Evolutionary conservation across 2,888 invertebrate genomes (phyloP).

Genomic region (Cosmorhoe ocellata): DNA sequence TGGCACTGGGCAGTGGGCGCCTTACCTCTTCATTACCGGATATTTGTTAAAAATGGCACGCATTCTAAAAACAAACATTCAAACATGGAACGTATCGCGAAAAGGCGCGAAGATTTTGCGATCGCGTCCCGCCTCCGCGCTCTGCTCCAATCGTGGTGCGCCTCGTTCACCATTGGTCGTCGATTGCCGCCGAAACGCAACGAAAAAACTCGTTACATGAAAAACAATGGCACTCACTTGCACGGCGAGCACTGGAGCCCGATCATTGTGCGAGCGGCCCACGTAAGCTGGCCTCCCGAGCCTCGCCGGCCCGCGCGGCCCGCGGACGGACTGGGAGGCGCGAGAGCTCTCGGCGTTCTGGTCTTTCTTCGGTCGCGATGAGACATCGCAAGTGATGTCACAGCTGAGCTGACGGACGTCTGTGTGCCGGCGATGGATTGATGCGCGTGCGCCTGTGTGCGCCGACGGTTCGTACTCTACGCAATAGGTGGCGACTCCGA

Average conservation of each 20-base stretch:
- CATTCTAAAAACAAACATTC: slow-evolving; percentile 55
- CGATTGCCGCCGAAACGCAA: slow-evolving; percentile 48
- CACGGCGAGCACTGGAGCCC: slow-evolving; percentile 50
- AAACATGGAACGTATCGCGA: slow-evolving; percentile 42
- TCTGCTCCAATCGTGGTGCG: slow-evolving; percentile 54
- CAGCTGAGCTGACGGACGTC: slow-evolving; percentile 36
- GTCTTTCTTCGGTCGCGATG: slow-evolving; percentile 23
- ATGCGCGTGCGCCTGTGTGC: slow-evolving; percentile 46
- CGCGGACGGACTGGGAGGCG: slow-evolving; percentile 12
- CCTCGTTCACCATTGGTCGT: slow-evolving; percentile 58
- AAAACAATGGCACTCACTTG: slow-evolving; percentile 76
- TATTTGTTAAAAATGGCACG: slow-evolving; percentile 51
- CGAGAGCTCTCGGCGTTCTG: slow-evolving; percentile 21
- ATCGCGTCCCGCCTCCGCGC: slow-evolving; percentile 52
- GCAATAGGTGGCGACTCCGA: slow-evolving; percentile 43
- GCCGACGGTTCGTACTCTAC: slow-evolving; percentile 31
- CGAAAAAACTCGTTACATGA: slow-evolving; percentile 59
- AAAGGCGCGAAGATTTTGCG: slow-evolving; percentile 60
- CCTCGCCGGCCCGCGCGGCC: not conserved
- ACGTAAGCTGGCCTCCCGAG: slow-evolving; percentile 37
- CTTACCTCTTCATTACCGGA: no score
- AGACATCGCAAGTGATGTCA: slow-evolving; percentile 49
- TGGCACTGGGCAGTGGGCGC: no score
- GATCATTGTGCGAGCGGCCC: slow-evolving; percentile 48
- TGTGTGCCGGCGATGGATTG: slow-evolving; percentile 38